A percentile compares a stretch with the other conserved stretches of the same genome.
Conservation (phyloP, 2,888 invertebrate species). For the Diarsia dahlii region DNA sequence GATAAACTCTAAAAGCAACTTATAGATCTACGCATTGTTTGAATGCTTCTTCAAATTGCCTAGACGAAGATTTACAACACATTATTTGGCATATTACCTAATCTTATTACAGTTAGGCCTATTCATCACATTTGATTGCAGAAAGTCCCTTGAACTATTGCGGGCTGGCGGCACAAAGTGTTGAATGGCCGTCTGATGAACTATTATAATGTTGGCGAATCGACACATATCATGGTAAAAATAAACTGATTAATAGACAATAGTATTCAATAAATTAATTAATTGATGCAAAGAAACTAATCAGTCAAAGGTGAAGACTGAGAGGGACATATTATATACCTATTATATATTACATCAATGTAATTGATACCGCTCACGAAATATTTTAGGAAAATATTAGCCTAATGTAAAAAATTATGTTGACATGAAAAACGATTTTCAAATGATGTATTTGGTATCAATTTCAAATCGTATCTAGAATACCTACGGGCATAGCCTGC, state of each 20-base stretch:
- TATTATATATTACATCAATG: background rate
- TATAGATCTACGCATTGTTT: background rate
- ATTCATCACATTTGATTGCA: constrained; percentile 37
- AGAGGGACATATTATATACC: background rate
- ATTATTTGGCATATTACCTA: constrained; percentile 24
- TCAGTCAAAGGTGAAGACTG: constrained; percentile 8
- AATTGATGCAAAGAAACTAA: background rate
- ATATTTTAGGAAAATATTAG: constrained; percentile 11
- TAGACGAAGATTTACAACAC: constrained; percentile 14
- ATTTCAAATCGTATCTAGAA: constrained; percentile 2
- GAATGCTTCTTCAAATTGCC: background rate
- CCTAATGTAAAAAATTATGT: background rate
- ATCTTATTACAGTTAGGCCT: constrained; percentile 35
- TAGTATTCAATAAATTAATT: constrained; percentile 32
- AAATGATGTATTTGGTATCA: constrained; percentile 7
- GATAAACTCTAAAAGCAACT: too few relatives aligned
- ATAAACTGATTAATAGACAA: constrained; percentile 27
- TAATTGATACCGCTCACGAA: background rate
- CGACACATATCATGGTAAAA: background rate
- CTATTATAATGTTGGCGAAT: constrained; percentile 17
- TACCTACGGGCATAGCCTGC: constrained; percentile 7
- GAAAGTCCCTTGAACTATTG: constrained; percentile 38
- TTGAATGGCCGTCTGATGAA: constrained; percentile 41
- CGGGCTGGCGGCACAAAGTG: constrained; percentile 13
- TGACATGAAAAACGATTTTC: background rate